Evolutionary conservation across 2,797 vertebrate species (phyloP), one percentile per base, ranked within the genome.

Genomic region (Scolopax rusticola): DNA sequence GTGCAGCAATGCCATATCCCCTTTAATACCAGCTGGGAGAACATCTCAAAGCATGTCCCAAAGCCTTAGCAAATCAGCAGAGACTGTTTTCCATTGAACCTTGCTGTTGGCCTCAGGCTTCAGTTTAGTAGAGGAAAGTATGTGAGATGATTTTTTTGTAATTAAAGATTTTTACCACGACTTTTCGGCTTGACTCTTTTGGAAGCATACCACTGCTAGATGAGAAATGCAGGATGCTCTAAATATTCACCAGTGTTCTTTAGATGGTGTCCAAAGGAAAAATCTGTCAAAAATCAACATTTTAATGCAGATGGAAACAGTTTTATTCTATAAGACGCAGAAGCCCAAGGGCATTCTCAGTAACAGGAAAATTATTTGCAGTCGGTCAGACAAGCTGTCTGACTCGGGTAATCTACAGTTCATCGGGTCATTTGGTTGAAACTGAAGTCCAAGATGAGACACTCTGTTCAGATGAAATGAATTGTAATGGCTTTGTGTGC

Each of bases 331-430:
- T 87, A 73, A 93, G 94, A 92, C 1, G 2, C 36, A 89, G 94
- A 75, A 69, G 92, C 95, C 94, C 85, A 64, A 78, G 82, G 86
- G 92, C 48, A 73, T 92, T 94, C 77, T 96, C 83, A 84, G 85
- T 94, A 91, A 93, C 65, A 80, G 56, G 65, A 93, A 96, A 95
- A 96, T 97, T 94, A 95, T 80, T 95, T 95, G 93, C 95, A 94
- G 95, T 94, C 38, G 11, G 91, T 94, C 85, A 95, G 95, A 95
- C 89, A 84, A 93, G 54, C 67, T 94, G 87, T 94, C 93, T 97
- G 91, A 93, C 83, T 95, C 82, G 96, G 97, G 92, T 96, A 97
- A 97, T 97, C 93, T 96, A 57, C 69, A 92, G 94, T 94, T 95
- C 95, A 97, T 96, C 30, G 0, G 93, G 90, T 95, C 95, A 95